Percentiles rank a stretch among this genome's conserved stretches.
Evolutionary conservation across 23 tunicate species (phyloP).

Genomic region (Halocynthia roretzi): DNA sequence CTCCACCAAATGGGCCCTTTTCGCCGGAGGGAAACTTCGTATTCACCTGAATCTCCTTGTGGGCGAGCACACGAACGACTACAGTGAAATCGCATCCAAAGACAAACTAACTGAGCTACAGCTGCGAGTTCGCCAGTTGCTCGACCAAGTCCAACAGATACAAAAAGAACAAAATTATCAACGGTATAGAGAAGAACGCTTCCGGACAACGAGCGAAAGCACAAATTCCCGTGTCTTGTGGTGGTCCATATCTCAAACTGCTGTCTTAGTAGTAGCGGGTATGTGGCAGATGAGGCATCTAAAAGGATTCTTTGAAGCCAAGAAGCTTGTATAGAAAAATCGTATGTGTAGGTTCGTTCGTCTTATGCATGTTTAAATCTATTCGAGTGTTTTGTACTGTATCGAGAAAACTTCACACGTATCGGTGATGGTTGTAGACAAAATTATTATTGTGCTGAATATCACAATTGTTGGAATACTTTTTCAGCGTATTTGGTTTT

Average conservation of each 20-base stretch:
- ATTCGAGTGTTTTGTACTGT: too few species aligned
- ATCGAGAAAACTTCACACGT: too few species aligned
- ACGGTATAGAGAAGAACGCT: conserved; percentile 71
- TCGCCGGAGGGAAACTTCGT: conserved; percentile 84
- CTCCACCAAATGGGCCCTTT: conserved; percentile 90
- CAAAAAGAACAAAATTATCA: conserved; percentile 98
- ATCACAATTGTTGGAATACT: too few species aligned
- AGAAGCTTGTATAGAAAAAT: conserved; percentile 72
- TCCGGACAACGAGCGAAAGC: conserved; percentile 73
- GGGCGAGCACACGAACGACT: conserved; percentile 83
- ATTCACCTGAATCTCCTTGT: conserved; percentile 85
- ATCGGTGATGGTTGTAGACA: too few species aligned
- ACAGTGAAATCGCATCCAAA: conserved; percentile 72
- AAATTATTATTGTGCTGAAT: too few species aligned
- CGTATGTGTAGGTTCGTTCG: too few species aligned
- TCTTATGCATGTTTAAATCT: too few species aligned
- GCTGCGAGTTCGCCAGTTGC: conserved; percentile 83
- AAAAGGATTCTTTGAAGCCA: conserved; percentile 95
- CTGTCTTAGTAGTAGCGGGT: conserved; percentile 70
- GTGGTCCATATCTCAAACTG: conserved; percentile 90
- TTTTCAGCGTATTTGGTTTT: background rate
- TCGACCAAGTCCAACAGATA: conserved; percentile 92
- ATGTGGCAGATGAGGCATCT: conserved; percentile 97
- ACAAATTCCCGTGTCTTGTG: conserved; percentile 88
- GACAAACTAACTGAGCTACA: conserved; percentile 90